These are phyloP conservation scores for Atractosteus spatula DNA, from an alignment of 2,113 vertebrate species.

Conservation along the genomic window DNA sequence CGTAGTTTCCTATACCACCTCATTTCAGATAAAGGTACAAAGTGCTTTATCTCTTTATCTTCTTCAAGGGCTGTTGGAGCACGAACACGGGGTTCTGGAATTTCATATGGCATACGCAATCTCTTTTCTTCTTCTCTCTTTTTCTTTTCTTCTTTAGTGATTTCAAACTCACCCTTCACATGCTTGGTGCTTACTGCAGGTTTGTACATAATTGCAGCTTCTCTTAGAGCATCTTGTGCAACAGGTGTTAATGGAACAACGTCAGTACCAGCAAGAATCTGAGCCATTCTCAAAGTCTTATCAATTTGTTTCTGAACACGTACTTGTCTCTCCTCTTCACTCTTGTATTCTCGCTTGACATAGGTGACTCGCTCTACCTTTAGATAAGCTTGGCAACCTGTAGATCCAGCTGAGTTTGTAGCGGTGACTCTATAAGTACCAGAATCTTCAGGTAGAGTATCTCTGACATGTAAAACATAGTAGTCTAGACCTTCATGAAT, in stretches of 20 bases:
- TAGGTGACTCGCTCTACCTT: constrained; percentile 85
- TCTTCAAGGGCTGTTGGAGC: constrained; percentile 74
- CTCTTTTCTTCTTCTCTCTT: constrained; percentile 81
- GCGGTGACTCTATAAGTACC: constrained; percentile 93
- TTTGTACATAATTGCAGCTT: constrained; percentile 88
- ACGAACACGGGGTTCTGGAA: constrained; percentile 78
- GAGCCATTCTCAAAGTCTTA: constrained; percentile 88
- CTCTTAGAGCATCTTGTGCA: constrained; percentile 86
- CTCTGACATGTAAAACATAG: constrained; percentile 87
- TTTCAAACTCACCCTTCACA: constrained; percentile 82
- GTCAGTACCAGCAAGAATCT: constrained; percentile 83
- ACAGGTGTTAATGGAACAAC: constrained; percentile 76
- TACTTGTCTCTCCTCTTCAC: constrained; percentile 70
- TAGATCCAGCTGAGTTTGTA: constrained; percentile 92
- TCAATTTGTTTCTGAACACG: constrained; percentile 75
- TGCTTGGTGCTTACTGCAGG: constrained; percentile 89
- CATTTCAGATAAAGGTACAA: constrained; percentile 92
- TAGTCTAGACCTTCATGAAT: constrained; percentile 96
- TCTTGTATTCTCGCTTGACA: constrained; percentile 83
- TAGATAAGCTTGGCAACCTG: constrained; percentile 90
- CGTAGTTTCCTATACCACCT: constrained; percentile 97
- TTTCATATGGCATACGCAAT: constrained; percentile 89
- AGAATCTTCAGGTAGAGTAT: constrained; percentile 89
- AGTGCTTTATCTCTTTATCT: constrained; percentile 89
- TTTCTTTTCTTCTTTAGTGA: constrained; percentile 76